Conservation (phyloP, 2,113 vertebrate species). For the Peromyscus polionotus region DNA sequence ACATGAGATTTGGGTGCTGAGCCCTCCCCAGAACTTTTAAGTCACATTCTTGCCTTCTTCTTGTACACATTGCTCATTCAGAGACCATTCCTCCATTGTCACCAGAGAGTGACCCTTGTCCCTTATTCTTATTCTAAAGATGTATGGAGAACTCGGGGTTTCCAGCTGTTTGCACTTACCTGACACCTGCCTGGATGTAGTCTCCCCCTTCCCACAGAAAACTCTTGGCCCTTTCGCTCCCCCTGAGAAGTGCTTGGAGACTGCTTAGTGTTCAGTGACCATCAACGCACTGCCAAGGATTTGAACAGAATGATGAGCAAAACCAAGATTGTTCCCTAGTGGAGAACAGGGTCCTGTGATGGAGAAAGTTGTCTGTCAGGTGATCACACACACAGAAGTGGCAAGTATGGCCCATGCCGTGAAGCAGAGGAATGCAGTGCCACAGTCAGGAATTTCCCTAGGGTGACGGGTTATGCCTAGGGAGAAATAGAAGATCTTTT, state of each 20-base stretch:
- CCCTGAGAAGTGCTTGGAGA: not conserved
- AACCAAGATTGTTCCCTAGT: not conserved
- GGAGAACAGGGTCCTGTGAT: not conserved
- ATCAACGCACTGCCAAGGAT: conserved; percentile 20
- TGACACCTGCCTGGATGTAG: not conserved
- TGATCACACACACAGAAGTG: not conserved
- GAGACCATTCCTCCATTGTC: not conserved
- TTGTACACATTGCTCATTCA: not conserved
- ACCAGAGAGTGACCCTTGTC: not conserved
- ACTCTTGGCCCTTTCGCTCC: not conserved
- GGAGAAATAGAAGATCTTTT: not conserved
- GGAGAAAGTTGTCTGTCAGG: not conserved
- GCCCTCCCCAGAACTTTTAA: not conserved
- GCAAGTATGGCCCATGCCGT: not conserved
- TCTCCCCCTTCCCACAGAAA: not conserved
- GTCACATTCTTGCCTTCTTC: not conserved
- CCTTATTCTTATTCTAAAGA: not conserved
- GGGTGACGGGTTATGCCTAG: not conserved
- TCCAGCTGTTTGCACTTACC: not conserved
- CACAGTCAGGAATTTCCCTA: not conserved
- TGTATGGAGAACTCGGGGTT: not conserved
- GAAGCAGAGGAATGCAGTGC: not conserved
- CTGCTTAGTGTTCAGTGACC: not conserved
- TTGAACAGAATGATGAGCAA: not conserved
- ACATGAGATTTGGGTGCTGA: not conserved